Base-by-base conservation (phyloP, 2,888 invertebrate species). In the Tridacna gigas region DNA sequence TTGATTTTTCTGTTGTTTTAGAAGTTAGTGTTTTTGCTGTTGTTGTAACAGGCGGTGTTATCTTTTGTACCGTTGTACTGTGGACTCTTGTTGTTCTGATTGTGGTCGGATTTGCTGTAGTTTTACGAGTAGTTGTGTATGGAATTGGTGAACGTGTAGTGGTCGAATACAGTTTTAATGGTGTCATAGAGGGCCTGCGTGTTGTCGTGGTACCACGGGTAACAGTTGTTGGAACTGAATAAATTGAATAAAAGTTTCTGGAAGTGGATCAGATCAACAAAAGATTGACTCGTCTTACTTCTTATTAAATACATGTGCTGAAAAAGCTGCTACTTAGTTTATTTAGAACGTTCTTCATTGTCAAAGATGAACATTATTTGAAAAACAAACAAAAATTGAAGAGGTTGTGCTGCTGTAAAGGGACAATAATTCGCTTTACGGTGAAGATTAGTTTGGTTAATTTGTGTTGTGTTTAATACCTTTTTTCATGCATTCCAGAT, bases 1-100 rank as follows among this genome's bases (percentile, higher is more conserved):
- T 74, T 13, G 74, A 51, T 20, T n/a, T 77, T 48, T 4, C 51
- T 25, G 73, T 51, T 47, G 73, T 73, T 20, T 26, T 73, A 25
- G 25, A 9, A 13, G 15, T 56, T 22, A 12, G 0, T 51, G 3
- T 73, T 15, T 51, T 73, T 51, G 73, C 51, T 56, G 67, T 37
- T 77, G 13, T 66, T 67, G 48, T 51, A 11, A 26, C 1, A 26
- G 67, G 26, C 22, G 20, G 45, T 48, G 60, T 37, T 15, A 22
- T n/a, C 20, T 18, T 63, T 20, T 37, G 20, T 20, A 63, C 45
- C 45, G 65, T 22, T 75, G 28, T 37, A 37, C 37, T 37, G 37
- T 37, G 7, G 37, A 37, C 20, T 63, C 13, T n/a, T 67, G n/a
- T 48, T 65, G 69, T 47, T 20, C 45, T 67, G 12, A 18, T 28